Evolutionary conservation across 2,888 invertebrate species (phyloP).

Genomic region (Dynastes tityus): DNA sequence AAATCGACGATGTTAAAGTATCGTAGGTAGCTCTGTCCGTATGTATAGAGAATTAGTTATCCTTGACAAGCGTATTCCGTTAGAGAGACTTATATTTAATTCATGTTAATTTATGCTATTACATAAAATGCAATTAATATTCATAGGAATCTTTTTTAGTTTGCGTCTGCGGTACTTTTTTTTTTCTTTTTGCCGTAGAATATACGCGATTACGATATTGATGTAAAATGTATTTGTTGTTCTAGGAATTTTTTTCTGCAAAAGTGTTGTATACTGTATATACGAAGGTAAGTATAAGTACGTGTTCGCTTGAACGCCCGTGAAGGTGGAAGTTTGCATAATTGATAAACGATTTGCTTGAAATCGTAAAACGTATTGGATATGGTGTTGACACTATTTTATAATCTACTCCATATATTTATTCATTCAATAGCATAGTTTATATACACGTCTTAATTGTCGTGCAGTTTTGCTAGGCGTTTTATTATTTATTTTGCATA

Average conservation of each 20-base stretch:
- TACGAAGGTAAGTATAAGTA: no score
- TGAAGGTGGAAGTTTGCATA: background rate
- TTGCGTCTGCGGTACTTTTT: slow-evolving; percentile 7
- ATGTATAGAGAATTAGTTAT: slow-evolving; percentile 14
- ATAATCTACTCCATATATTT: background rate
- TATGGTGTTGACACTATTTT: background rate
- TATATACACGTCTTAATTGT: no score
- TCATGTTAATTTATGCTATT: slow-evolving; percentile 47
- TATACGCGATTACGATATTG: slow-evolving; percentile 11
- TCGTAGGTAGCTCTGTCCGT: no score
- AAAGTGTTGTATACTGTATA: no score
- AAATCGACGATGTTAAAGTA: slow-evolving; percentile 1
- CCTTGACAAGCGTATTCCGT: slow-evolving; percentile 43
- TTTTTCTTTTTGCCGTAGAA: slow-evolving; percentile 8
- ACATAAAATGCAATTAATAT: slow-evolving; percentile 48
- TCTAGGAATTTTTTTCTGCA: no score
- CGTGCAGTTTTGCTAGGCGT: no score
- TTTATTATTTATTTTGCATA: no score
- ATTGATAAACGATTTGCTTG: slow-evolving; percentile 2
- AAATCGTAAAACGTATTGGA: no score
- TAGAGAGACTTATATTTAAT: slow-evolving; percentile 39
- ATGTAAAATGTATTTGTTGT: slow-evolving; percentile 27
- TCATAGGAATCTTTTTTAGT: slow-evolving; percentile 46
- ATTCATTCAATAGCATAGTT: no score
- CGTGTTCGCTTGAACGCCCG: no score